Evolutionary conservation across 2,797 vertebrate species (phyloP), one percentile per base, ranked within the genome.

Genomic region (Ambastaia sidthimunki): DNA sequence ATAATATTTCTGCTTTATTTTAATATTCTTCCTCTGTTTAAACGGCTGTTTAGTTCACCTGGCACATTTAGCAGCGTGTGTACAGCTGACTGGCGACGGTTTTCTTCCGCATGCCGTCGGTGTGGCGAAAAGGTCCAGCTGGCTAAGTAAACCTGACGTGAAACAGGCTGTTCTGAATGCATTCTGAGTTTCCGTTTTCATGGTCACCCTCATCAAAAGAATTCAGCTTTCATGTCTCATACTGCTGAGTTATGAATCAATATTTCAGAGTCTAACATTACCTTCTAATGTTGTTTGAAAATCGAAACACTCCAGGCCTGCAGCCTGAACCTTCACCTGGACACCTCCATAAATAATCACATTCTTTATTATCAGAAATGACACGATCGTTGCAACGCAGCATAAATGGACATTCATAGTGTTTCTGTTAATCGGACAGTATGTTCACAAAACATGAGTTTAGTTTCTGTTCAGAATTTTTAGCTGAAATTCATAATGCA

Each of bases 201-300:
- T 71, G 62, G 50, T 69, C 63, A 74, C 66, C 62, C 78, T 63
- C 76, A 77, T 74, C 79, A 79, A 71, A 82, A 79, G 68, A 81
- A 81, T 83, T 74, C 41, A 19, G 74, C 74, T 75, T 85, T 84
- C 75, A 78, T 88, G 80, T 85, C 60, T 80, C 81, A 82, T 84
- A 79, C 63, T 63, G 76, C 57, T 63, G 73, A 78, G 78, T 83
- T 84, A 87, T 88, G 82, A 86, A 88, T 87, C 87, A 75, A 89
- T 88, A 86, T 74, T 62, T 84, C 50, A 85, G 63, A 76, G 80
- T 83, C 82, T 88, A 85, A 82, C 73, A 80, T 87, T 86, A 84
- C 84, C 77, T 57, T 72, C 79, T 87, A 86, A 86, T 85, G 84
- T 80, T 85, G 86, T 86, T 84, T 87, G 79, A 85, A 84, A 86